Conservation (phyloP, 2,113 vertebrate genomes). For the Atractosteus spatula region DNA sequence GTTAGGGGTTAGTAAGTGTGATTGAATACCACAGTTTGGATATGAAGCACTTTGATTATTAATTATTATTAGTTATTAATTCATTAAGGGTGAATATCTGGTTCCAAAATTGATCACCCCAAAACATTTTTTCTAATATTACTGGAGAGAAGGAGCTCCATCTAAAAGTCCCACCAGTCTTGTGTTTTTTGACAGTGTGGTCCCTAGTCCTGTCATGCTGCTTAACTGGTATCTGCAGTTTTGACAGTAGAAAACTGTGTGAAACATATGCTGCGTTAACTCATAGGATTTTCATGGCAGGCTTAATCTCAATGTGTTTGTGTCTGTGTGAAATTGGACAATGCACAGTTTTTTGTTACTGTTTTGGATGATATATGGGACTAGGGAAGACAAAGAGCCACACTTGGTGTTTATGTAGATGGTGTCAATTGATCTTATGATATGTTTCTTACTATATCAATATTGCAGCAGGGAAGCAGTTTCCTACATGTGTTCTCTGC, state of each 20-base stretch:
- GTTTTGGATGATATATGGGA: not conserved
- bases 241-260: conserved; percentile 27
- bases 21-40: too few species aligned
- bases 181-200: conserved; percentile 28
- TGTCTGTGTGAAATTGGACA: too few species aligned
- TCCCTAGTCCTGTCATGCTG: conserved; percentile 35
- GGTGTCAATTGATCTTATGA: not conserved
- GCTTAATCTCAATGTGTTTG: too few species aligned
- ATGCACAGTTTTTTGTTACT: too few species aligned
- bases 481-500: not conserved
- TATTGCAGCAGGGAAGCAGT: not conserved
- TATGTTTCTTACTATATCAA: not conserved
- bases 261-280: conserved; percentile 20
- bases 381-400: not conserved
- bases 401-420: not conserved
- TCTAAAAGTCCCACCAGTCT: conserved; percentile 30
- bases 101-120: too few species aligned
- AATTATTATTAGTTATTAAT: too few species aligned
- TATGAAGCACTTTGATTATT: too few species aligned
- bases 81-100: too few species aligned
- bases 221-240: conserved; percentile 20
- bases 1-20: too few species aligned
- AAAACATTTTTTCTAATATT: too few species aligned
- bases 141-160: conserved; percentile 7
- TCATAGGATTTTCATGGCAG: not conserved